Evolutionary conservation across 2,113 vertebrate genomes (phyloP), one percentile per base, ranked within the genome.

Genomic region (Chaetura pelagica): DNA sequence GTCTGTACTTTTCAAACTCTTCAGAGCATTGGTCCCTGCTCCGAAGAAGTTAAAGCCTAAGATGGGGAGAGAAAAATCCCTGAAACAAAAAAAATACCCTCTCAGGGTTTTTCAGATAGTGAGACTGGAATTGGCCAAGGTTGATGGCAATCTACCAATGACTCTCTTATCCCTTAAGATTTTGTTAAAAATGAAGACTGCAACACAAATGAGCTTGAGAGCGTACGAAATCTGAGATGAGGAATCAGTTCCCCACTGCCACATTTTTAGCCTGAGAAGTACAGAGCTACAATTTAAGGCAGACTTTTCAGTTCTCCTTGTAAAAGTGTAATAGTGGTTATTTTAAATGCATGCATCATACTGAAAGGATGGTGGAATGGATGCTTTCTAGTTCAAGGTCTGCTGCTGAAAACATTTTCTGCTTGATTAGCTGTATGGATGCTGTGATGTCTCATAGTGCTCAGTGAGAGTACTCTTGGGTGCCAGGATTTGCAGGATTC

Each of bases 381-480:
- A 35, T 75, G 77, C 80, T 94, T 94, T 87, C 76, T 87, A 64
- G 84, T 95, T 96, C 94, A 94, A 92, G 89, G 89, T 87, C 93
- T 92, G 78, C 61, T 67, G 80, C 80, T 84, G 89, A 59, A 94
- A 96, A 82, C 87, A 40, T 94, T 95, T 97, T 84, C 89, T 95
- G 89, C 89, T 94, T 94, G 84, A 89, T 94, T 92, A 94, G 87
- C 73, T 82, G 71, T 72, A 72, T 72, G 73, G 66, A 30, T 72
- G 69, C 81, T 79, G 77, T 40, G 73, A 48, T 78, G 73, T 91
- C 95, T 87, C 73, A 11, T 38, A 68, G 84, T 30, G 69, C 81
- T 82, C 85, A 58, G 63, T 20, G 38, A 75, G 67, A 83, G 59
- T 48, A 23, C 68, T 62, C 76, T 46, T 32, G 83, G 88, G 86